Percentiles rank a stretch among this genome's conserved stretches.
phyloP scores from a whole-genome alignment of 64 coral and sea anemone genomes.

The Hydrozoanthus tunicans region DNA sequence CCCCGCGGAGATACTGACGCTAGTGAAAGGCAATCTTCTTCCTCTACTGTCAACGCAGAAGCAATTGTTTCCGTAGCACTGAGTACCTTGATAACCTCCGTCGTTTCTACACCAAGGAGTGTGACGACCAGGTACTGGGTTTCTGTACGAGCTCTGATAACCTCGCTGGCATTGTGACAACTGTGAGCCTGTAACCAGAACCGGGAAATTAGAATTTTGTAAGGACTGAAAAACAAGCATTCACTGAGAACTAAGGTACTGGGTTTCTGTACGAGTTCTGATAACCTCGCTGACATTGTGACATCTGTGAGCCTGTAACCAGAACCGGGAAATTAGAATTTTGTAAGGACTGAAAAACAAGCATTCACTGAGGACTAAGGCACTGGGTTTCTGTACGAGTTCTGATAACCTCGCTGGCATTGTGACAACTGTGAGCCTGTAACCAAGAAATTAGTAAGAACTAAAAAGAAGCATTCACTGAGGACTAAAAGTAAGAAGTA shows the following conservation, averaged over 20 bases:
- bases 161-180: conserved; percentile 40
- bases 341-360: background rate
- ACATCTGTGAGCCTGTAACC: conserved; percentile 26
- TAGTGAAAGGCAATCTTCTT: background rate
- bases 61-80: conserved; percentile 44
- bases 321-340: background rate
- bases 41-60: conserved; percentile 36
- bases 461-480: background rate
- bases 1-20: conserved; percentile 25
- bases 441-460: background rate
- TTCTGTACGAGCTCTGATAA: conserved; percentile 43
- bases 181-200: conserved; percentile 28
- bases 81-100: conserved; percentile 34
- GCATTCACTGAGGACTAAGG: background rate
- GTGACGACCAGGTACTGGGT: conserved; percentile 27
- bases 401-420: conserved; percentile 36
- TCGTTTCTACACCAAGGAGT: conserved; percentile 47
- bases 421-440: conserved; percentile 40
- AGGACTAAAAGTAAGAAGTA: no score
- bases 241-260: background rate
- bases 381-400: conserved; percentile 37
- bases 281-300: conserved; percentile 40
- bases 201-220: background rate
- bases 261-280: conserved; percentile 49
- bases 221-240: no score